Percentiles rank a stretch among this genome's conserved stretches.
phyloP scores from a whole-genome alignment of 2,888 invertebrate species.

The Agrilus cyanescens region DNA sequence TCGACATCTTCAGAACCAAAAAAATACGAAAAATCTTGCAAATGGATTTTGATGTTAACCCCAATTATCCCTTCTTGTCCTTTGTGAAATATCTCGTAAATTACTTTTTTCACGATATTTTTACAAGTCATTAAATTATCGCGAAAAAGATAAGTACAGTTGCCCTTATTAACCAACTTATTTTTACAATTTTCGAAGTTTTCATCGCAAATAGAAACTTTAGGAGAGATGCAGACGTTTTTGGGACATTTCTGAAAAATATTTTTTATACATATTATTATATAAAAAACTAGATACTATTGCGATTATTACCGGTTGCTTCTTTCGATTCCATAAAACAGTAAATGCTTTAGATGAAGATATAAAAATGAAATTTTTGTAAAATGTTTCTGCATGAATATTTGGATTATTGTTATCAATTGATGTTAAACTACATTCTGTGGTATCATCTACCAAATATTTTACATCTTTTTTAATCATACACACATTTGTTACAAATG shows the following conservation, averaged over 20 bases:
- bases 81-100: slow-evolving; percentile 33
- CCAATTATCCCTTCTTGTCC: slow-evolving; percentile 34
- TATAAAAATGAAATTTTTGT: slow-evolving; percentile 24
- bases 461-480: slow-evolving; percentile 29
- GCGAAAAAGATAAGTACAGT: slow-evolving; percentile 15
- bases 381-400: slow-evolving; percentile 29
- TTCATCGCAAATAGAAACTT: slow-evolving; percentile 25
- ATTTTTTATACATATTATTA: too few relatives aligned
- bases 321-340: slow-evolving; percentile 19
- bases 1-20: slow-evolving; percentile 8
- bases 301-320: slow-evolving; percentile 21
- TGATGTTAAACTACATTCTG: slow-evolving; percentile 31
- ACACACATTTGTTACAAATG: slow-evolving; percentile 28
- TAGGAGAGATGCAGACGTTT: slow-evolving; percentile 27
- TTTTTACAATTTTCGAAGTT: slow-evolving; percentile 23
- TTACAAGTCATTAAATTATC: slow-evolving; percentile 19
- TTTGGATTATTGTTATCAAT: slow-evolving; percentile 25
- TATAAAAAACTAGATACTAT: too few relatives aligned
- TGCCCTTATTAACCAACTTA: slow-evolving; percentile 14
- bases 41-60: slow-evolving; percentile 25
- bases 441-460: slow-evolving; percentile 36
- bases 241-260: slow-evolving; percentile 26
- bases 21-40: slow-evolving; percentile 20
- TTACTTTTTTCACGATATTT: slow-evolving; percentile 27
- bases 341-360: slow-evolving; percentile 24